Evolutionary conservation across 2,888 invertebrate species (phyloP).

Genomic region (Eupithecia inturbata): DNA sequence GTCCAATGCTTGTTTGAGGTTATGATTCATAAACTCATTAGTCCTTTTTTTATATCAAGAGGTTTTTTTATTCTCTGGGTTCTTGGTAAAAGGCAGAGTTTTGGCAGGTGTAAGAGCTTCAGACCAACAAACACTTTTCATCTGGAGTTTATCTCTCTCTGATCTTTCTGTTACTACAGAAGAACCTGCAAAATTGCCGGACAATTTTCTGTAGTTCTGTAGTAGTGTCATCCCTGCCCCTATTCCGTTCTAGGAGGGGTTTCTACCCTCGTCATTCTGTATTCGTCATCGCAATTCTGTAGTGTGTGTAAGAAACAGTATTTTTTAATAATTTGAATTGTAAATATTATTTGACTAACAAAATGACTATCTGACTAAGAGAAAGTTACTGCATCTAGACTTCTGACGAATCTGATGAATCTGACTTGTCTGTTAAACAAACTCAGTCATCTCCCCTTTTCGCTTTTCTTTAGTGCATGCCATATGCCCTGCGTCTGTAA

Average conservation of each 20-base stretch:
- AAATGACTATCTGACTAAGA: not conserved
- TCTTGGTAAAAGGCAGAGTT: not conserved
- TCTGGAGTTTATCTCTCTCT: not conserved
- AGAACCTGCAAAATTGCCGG: not conserved
- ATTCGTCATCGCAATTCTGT: not conserved
- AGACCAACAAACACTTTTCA: not conserved
- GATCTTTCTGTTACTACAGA: not conserved
- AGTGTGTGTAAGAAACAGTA: no score
- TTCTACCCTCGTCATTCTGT: not conserved
- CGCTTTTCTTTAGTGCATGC: conserved; percentile 58
- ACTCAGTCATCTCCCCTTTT: conserved; percentile 46
- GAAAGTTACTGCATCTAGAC: not conserved
- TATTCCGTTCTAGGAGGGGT: not conserved
- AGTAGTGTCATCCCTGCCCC: not conserved
- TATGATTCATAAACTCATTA: no score
- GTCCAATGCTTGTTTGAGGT: no score
- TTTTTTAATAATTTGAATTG: no score
- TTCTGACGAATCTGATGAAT: no score
- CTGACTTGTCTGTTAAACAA: not conserved
- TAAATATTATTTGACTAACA: no score
- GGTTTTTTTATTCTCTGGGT: not conserved
- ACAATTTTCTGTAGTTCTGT: not conserved
- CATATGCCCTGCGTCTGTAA: conserved; percentile 55
- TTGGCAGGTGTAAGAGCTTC: not conserved
- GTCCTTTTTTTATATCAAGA: no score